These are phyloP conservation scores for Myiopsitta monachus DNA, from an alignment of 2,113 vertebrate genomes.

Conservation along the genomic window DNA sequence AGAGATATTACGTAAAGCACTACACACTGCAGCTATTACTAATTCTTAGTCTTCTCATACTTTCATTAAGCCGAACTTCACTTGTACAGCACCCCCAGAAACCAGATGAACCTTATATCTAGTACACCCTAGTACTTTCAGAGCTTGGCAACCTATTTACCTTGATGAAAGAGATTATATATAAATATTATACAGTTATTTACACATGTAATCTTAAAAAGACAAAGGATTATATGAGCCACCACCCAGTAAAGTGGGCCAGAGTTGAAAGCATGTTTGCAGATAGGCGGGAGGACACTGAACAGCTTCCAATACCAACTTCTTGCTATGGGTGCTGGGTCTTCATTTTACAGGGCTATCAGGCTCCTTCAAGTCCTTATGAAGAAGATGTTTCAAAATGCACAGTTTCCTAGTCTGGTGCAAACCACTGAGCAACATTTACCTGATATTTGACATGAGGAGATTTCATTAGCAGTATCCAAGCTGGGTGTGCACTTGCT, in stretches of 20 bases:
- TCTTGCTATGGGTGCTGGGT: not conserved
- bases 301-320: not conserved
- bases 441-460: not conserved
- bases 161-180: not conserved
- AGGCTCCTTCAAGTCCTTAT: not conserved
- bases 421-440: not conserved
- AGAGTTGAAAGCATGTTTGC: not conserved
- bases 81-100: not conserved
- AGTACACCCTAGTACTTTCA: not conserved
- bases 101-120: not conserved
- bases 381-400: not conserved
- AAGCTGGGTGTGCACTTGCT: not conserved
- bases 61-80: not conserved
- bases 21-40: not conserved
- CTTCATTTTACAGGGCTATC: not conserved
- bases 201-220: not conserved
- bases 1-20: not conserved
- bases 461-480: not conserved
- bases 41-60: not conserved
- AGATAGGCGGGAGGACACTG: not conserved
- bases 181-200: not conserved
- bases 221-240: not conserved
- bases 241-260: not conserved
- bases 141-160: not conserved
- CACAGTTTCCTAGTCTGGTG: not conserved